Conservation (phyloP, 2,113 vertebrate genomes). For the Alectura lathami region DNA sequence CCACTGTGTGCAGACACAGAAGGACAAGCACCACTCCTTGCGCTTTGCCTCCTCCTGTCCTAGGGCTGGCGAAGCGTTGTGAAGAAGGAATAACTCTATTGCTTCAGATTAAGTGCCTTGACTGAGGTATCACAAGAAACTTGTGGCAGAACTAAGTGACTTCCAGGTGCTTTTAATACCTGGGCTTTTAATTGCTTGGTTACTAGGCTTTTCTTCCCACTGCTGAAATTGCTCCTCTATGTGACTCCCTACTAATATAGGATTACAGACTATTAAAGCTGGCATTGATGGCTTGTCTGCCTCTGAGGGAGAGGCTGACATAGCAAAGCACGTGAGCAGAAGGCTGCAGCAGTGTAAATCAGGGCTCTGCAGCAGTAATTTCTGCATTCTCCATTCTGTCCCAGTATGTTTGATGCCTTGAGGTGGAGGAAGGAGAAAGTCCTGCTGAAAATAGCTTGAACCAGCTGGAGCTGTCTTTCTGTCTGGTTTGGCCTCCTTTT, state of each 20-base stretch:
- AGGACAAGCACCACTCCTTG: background rate
- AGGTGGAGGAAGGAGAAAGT: background rate
- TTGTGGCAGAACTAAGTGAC: background rate
- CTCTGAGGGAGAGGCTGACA: background rate
- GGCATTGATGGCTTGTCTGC: background rate
- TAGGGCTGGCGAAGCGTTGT: background rate
- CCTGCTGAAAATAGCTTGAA: background rate
- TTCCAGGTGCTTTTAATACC: background rate
- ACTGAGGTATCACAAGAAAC: background rate
- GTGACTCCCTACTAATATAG: background rate
- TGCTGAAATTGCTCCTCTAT: background rate
- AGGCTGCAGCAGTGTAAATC: background rate
- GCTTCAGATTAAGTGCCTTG: background rate
- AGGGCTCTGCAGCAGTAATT: background rate
- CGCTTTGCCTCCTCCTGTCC: background rate
- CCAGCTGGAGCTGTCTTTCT: background rate
- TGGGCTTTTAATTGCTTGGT: background rate
- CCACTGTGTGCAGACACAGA: background rate
- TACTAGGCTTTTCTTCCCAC: background rate
- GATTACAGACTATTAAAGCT: background rate
- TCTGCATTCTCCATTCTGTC: accelerated
- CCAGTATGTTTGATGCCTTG: background rate
- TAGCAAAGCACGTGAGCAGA: background rate
- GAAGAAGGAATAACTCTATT: background rate
- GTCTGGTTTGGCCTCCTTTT: background rate